Conservation (phyloP, 2,113 vertebrate genomes). For the Coptodon bakossiorum region DNA sequence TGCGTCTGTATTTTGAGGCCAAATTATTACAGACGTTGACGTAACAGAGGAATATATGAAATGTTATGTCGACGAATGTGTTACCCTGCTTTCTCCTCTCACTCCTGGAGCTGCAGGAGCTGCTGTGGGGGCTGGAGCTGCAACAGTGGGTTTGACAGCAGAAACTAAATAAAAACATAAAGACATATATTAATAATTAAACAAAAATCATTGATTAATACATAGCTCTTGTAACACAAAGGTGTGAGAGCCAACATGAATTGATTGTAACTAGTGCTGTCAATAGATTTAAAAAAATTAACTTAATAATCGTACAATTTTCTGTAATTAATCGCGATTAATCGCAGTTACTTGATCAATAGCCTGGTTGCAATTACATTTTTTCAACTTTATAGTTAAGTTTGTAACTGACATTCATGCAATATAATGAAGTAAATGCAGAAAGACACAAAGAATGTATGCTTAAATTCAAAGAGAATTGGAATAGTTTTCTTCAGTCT, state of each 20-base stretch:
- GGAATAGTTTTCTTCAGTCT: neutral
- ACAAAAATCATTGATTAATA: fast-evolving
- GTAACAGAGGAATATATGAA: neutral
- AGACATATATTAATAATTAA: neutral
- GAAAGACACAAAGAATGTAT: neutral
- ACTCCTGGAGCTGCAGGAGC: constrained; percentile 55
- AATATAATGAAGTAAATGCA: neutral
- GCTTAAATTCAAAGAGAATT: neutral
- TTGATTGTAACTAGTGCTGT: neutral
- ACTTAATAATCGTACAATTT: neutral
- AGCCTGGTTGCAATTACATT: neutral
- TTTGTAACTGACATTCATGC: neutral
- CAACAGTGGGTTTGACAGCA: constrained; percentile 76
- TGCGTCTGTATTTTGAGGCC: neutral
- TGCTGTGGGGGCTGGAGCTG: constrained; percentile 43
- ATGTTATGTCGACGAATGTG: neutral
- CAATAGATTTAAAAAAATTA: neutral
- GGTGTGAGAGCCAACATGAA: neutral
- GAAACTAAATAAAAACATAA: constrained; percentile 69
- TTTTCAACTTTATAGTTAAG: neutral
- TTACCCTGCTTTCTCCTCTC: constrained; percentile 90
- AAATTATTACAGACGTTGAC: neutral
- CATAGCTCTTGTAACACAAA: neutral
- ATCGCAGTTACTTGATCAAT: neutral
- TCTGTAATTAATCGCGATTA: neutral